phyloP scores from a whole-genome alignment of 2,113 vertebrate genomes.

The Bettongia penicillata region DNA sequence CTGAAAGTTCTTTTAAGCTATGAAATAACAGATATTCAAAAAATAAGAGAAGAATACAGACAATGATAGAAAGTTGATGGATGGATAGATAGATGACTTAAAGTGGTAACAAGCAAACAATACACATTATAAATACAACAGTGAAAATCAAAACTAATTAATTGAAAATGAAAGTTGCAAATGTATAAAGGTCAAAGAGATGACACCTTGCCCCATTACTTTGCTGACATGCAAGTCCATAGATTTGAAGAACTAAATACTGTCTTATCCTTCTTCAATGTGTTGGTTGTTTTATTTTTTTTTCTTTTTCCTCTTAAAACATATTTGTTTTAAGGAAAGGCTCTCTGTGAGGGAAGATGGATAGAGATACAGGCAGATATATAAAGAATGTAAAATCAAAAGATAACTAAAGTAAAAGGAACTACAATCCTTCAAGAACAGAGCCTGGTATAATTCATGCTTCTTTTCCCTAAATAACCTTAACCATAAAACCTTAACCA shows the following conservation, averaged over 20 bases:
- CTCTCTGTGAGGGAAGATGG: too few relatives aligned
- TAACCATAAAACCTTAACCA: background rate
- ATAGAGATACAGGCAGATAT: background rate
- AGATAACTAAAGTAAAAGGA: background rate
- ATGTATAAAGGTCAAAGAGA: background rate
- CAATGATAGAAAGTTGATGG: background rate
- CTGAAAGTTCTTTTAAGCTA: background rate
- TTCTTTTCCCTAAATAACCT: too few relatives aligned
- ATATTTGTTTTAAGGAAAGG: background rate
- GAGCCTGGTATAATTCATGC: too few relatives aligned
- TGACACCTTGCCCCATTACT: background rate
- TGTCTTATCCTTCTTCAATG: background rate
- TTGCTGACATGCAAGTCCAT: background rate
- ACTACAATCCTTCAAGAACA: background rate
- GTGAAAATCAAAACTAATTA: background rate
- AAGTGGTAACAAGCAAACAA: background rate
- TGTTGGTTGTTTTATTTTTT: background rate
- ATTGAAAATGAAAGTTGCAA: background rate
- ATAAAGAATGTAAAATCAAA: background rate
- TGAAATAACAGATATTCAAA: background rate
- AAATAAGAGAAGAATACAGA: background rate
- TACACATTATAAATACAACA: background rate
- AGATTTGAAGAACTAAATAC: background rate
- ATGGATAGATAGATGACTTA: background rate
- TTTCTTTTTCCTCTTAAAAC: background rate